Percentiles rank a stretch among this genome's conserved stretches.
Conservation (phyloP, 2,797 vertebrate species). For the Bradypodion pumilum region DNA sequence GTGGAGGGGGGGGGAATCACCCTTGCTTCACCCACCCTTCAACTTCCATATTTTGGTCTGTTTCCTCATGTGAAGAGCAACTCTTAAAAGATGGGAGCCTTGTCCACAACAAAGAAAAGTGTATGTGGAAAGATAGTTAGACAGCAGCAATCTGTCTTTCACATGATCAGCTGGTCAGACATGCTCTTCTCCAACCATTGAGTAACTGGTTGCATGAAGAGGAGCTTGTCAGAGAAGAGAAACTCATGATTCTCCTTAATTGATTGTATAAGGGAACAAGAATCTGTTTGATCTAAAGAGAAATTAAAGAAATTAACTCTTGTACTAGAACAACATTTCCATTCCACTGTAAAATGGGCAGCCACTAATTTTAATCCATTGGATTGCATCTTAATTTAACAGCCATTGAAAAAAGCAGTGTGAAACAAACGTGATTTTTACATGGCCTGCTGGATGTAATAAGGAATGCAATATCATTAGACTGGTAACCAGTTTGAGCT, state of each 20-base stretch:
- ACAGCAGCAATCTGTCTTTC: too few relatives aligned
- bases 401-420: constrained; percentile 72
- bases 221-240: too few relatives aligned
- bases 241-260: too few relatives aligned
- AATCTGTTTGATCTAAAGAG: too few relatives aligned
- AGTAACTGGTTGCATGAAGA: too few relatives aligned
- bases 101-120: background rate
- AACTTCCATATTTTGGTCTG: background rate
- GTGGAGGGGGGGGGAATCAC: background rate
- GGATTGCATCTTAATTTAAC: constrained; percentile 46
- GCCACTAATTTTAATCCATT: constrained; percentile 40
- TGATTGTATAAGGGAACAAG: too few relatives aligned
- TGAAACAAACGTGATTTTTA: constrained; percentile 82
- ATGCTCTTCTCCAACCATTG: too few relatives aligned
- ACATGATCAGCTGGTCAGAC: too few relatives aligned
- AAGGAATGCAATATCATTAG: constrained; percentile 65
- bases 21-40: too few relatives aligned
- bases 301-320: background rate
- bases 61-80: background rate
- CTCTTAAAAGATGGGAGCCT: background rate
- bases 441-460: constrained; percentile 78
- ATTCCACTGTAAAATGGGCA: constrained; percentile 47
- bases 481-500: constrained; percentile 62
- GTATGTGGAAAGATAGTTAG: too few relatives aligned
- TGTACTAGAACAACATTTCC: background rate